These are phyloP conservation scores for Henricia sp. DNA, from an alignment of 53 echinoderm and acorn worm species.

Conservation along the genomic window DNA sequence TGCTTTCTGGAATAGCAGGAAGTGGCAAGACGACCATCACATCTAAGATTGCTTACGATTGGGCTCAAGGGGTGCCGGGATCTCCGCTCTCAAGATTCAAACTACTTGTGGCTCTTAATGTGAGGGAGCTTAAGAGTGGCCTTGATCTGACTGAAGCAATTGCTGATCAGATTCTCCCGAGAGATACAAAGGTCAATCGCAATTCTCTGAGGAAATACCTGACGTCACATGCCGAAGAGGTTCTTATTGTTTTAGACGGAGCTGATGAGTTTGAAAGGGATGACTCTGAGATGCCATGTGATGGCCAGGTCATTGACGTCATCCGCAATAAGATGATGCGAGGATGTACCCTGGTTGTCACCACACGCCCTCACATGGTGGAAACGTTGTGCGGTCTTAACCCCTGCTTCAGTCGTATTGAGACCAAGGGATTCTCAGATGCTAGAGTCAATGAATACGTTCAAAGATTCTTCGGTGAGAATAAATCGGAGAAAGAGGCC, in stretches of 20 bases:
- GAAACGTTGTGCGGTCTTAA: neutral
- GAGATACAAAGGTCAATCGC: slow-evolving; percentile 1
- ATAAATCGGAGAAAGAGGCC: neutral
- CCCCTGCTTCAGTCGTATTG: slow-evolving; percentile 5
- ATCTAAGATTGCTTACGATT: slow-evolving; percentile 58
- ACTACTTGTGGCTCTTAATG: slow-evolving; percentile 36
- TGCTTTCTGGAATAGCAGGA: slow-evolving; percentile 36
- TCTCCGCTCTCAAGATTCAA: neutral
- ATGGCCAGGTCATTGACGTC: slow-evolving; percentile 4
- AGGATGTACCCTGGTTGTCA: slow-evolving; percentile 29
- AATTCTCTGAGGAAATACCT: slow-evolving; percentile 9
- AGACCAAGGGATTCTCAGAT: slow-evolving; percentile 28
- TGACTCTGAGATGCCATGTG: neutral
- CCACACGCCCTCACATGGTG: slow-evolving; percentile 24
- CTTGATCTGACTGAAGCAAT: slow-evolving; percentile 40
- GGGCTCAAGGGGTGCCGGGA: slow-evolving; percentile 10
- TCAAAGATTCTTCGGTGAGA: slow-evolving; percentile 9
- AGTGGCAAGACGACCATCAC: slow-evolving; percentile 51
- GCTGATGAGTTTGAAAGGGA: slow-evolving; percentile 41
- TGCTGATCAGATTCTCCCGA: slow-evolving; percentile 12
- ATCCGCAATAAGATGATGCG: slow-evolving; percentile 3
- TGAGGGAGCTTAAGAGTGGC: slow-evolving; percentile 18
- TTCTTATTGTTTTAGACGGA: slow-evolving; percentile 48
- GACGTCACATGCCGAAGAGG: slow-evolving; percentile 15
- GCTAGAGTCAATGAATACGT: slow-evolving; percentile 24